Evolutionary conservation across 2,797 vertebrate genomes (phyloP).

Genomic region (Sus cebifrons): DNA sequence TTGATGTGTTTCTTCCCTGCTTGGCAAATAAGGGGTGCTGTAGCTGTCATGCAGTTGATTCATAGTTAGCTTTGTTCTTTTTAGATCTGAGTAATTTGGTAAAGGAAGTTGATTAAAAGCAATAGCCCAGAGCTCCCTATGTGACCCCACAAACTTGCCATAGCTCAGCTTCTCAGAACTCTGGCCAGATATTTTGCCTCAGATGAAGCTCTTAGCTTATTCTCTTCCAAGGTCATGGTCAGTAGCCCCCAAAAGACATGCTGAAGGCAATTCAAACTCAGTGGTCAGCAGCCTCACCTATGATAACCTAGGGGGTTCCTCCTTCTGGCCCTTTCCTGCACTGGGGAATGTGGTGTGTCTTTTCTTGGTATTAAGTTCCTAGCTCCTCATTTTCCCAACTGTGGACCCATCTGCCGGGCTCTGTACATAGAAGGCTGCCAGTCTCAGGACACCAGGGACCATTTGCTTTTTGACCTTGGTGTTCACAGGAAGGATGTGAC

Average conservation of each 20-base stretch:
- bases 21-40: conserved; percentile 61
- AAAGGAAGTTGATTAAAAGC: conserved; percentile 66
- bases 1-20: conserved; percentile 76
- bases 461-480: conserved; percentile 5
- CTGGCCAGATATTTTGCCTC: neutral
- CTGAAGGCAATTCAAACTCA: neutral
- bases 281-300: neutral
- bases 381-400: conserved; percentile 5
- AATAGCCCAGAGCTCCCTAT: neutral
- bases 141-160: neutral
- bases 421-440: neutral
- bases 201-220: neutral
- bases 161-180: conserved; percentile 22
- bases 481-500: neutral
- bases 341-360: neutral
- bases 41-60: conserved; percentile 53
- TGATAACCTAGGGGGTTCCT: neutral
- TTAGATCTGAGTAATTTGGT: neutral
- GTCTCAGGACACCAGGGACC: neutral
- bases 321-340: neutral
- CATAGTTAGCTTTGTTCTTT: conserved; percentile 54
- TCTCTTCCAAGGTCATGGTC: neutral
- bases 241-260: neutral
- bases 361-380: neutral
- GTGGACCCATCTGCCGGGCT: neutral